Evolutionary conservation across 1,140 invertebrate species (phyloP).

Genomic region (Panonychus citri): DNA sequence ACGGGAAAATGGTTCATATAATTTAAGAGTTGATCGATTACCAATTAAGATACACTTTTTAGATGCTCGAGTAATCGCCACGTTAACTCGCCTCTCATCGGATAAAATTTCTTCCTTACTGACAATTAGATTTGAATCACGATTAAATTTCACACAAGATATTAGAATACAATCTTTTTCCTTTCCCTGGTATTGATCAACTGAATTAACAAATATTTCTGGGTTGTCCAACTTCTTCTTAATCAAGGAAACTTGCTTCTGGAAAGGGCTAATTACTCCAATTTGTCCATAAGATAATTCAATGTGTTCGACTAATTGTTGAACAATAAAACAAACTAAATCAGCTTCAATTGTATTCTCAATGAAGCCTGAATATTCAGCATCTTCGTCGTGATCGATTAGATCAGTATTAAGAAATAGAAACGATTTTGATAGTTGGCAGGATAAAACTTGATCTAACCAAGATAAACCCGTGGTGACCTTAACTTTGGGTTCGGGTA

Average conservation of each 20-base stretch:
- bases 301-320: slow-evolving; percentile 7
- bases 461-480: slow-evolving; percentile 20
- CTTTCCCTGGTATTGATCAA: slow-evolving; percentile 88
- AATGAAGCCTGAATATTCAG: slow-evolving; percentile 22
- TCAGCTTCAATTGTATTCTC: slow-evolving; percentile 42
- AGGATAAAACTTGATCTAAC: not conserved
- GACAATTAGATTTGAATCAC: not conserved
- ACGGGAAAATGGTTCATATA: slow-evolving; percentile 40
- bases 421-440: slow-evolving; percentile 27
- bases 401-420: slow-evolving; percentile 39
- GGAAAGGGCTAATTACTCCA: slow-evolving; percentile 72
- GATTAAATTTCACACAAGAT: slow-evolving; percentile 43
- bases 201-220: slow-evolving; percentile 56
- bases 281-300: slow-evolving; percentile 39
- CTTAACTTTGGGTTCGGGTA: slow-evolving; percentile 17
- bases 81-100: slow-evolving; percentile 65
- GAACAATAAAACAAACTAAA: slow-evolving; percentile 34
- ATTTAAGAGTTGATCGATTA: slow-evolving; percentile 34
- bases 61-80: slow-evolving; percentile 76
- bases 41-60: slow-evolving; percentile 70
- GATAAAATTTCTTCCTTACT: slow-evolving; percentile 39
- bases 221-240: slow-evolving; percentile 22
- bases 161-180: slow-evolving; percentile 80
- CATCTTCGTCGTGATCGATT: slow-evolving; percentile 20
- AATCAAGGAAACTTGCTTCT: slow-evolving; percentile 53